phyloP scores from a whole-genome alignment of 1,140 invertebrate genomes.

The Drosophila orosa region DNA sequence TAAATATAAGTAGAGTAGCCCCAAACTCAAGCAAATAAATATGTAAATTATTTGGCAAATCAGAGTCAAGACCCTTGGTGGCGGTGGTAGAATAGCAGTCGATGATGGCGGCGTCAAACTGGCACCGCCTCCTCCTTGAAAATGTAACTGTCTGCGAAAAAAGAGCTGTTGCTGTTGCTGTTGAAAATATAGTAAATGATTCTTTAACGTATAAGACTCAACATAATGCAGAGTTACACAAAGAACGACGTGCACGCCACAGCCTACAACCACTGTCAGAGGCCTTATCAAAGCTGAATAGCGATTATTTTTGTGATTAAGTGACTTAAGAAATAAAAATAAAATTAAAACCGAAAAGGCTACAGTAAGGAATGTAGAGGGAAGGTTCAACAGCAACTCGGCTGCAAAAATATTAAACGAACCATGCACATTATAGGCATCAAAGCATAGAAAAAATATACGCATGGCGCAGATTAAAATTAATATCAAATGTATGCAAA shows the following conservation, averaged over 20 bases:
- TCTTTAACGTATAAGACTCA: constrained; percentile 85
- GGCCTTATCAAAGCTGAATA: constrained; percentile 90
- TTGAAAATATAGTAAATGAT: constrained; percentile 69
- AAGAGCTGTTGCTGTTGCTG: constrained; percentile 73
- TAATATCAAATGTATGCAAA: constrained; percentile 91
- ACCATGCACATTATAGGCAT: constrained; percentile 93
- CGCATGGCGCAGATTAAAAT: constrained; percentile 91
- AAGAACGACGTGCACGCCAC: constrained; percentile 89
- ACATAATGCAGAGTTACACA: constrained; percentile 92
- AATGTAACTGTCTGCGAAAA: constrained; percentile 49
- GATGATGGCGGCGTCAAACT: constrained; percentile 28
- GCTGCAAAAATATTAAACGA: constrained; percentile 92
- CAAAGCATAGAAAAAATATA: constrained; percentile 94
- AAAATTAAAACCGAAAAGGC: constrained; percentile 94
- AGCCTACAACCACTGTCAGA: constrained; percentile 89
- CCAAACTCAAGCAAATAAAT: constrained; percentile 90
- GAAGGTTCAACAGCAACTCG: constrained; percentile 92
- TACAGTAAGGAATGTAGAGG: constrained; percentile 92
- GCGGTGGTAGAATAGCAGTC: constrained; percentile 51
- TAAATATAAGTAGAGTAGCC: constrained; percentile 92
- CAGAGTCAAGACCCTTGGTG: constrained; percentile 87
- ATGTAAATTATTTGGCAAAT: constrained; percentile 93
- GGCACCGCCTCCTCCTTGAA: constrained; percentile 35
- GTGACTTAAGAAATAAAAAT: constrained; percentile 90
- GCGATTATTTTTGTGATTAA: constrained; percentile 88